Base-by-base conservation (phyloP, 2,113 vertebrate species). In the Phocoena sinus region DNA sequence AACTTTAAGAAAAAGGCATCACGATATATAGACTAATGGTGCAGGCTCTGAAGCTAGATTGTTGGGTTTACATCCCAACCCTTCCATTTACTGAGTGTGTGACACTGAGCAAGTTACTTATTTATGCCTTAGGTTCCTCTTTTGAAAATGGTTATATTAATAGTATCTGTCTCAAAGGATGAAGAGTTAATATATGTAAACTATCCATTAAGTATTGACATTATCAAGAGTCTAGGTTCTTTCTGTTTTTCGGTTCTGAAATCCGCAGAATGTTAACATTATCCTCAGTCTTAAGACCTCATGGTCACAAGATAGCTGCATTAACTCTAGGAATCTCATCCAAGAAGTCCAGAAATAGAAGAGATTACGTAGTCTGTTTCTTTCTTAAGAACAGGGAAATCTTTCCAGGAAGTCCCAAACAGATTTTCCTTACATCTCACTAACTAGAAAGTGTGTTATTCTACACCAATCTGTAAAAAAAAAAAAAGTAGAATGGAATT, bases 131-230 rank as follows among this genome's bases (percentile, higher is more conserved):
- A 63, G 23, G 4, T 91, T 91, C 47, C 53, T 44, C 41, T 89
- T 95, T 74, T 89, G 31, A 83, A 94, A 96, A 93, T 44, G 58
- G 6, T 73, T 71, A 50, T 63, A 82, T 86, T 94, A 93, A 93
- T 70, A 80, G n/a, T 62, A 94, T 13, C 38, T 87, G 41, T 76
- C 38, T 89, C 77, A 89, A n/a, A 68, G 47, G 44, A 81, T 85
- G 65, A 94, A 77, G 85, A 90, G 50, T 87, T 90, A 62, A 81
- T 23, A 47, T 56, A 76, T 18, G 10, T 89, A 92, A 96, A 94
- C 76, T 86, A 77, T 1, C 26, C 21, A 71, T 2, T 62, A 92
- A 65, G 6, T 76, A 21, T 65, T 81, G 65, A 76, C 77, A 86
- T 83, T 81, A 86, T 77, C 26, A 96, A 83, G 26, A 41, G 11